Conservation (phyloP, 2,113 vertebrate species). For the Rostratula benghalensis region DNA sequence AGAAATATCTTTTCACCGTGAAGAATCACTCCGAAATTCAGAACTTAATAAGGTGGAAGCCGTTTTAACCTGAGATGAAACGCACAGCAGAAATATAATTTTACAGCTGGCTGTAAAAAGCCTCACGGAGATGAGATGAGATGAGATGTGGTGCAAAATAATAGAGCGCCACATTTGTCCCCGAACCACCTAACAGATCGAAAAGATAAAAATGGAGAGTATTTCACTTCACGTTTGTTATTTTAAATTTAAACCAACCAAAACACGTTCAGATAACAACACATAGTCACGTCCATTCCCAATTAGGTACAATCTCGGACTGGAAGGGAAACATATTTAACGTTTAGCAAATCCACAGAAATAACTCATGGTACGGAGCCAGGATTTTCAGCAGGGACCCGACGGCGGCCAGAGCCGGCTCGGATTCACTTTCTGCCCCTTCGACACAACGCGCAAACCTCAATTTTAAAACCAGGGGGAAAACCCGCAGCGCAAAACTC, state of each 20-base stretch:
- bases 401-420: neutral
- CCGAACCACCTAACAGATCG: neutral
- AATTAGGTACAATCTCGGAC: no score
- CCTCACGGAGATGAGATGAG: neutral
- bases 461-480: no score
- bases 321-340: rapidly evolving
- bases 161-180: neutral
- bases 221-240: neutral
- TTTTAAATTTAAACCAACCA: neutral
- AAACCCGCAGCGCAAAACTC: no score
- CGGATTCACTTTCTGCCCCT: neutral
- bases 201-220: neutral
- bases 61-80: neutral
- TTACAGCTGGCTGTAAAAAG: neutral
- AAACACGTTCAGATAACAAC: rapidly evolving
- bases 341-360: neutral
- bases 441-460: no score
- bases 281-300: neutral
- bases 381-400: neutral
- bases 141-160: neutral
- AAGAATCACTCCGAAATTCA: neutral
- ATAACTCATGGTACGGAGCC: neutral
- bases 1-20: neutral
- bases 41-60: neutral
- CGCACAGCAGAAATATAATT: neutral